Conservation (phyloP, 2,888 invertebrate genomes). For the Neocrepidodera transversa region DNA sequence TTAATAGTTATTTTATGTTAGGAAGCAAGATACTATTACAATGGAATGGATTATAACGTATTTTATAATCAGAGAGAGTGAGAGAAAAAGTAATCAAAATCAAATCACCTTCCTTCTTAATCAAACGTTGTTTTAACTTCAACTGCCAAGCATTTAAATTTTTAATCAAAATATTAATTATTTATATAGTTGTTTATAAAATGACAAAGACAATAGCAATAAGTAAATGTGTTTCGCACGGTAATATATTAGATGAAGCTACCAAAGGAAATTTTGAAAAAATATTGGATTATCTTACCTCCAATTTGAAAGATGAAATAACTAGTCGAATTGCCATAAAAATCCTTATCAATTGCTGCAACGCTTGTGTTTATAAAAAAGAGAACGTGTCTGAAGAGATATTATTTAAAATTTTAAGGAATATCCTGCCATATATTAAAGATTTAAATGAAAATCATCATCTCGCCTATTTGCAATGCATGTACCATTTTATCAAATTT, state of each 20-base stretch:
- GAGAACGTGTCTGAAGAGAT: constrained; percentile 25
- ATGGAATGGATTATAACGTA: no score
- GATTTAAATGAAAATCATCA: constrained; percentile 27
- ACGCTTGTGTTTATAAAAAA: constrained; percentile 19
- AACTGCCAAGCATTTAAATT: not conserved
- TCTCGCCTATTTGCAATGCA: constrained; percentile 27
- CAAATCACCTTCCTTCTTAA: no score
- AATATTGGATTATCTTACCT: constrained; percentile 6
- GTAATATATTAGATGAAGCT: constrained; percentile 17
- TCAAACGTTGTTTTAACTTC: not conserved
- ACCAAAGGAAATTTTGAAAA: constrained; percentile 17
- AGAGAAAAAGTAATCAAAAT: no score
- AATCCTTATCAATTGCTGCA: constrained; percentile 23
- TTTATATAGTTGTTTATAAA: not conserved
- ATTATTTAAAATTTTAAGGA: constrained; percentile 22
- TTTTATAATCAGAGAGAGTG: no score
- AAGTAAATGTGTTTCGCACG: not conserved
- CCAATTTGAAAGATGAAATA: not conserved
- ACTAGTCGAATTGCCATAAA: constrained; percentile 10
- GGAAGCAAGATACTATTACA: no score
- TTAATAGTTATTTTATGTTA: no score
- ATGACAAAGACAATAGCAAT: constrained; percentile 4
- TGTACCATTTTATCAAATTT: constrained; percentile 30
- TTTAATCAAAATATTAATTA: not conserved
- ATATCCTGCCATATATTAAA: constrained; percentile 14